Evolutionary conservation across 1,140 invertebrate species (phyloP), one percentile per base, ranked within the genome.

Genomic region (Thalassaphorura encarpata): DNA sequence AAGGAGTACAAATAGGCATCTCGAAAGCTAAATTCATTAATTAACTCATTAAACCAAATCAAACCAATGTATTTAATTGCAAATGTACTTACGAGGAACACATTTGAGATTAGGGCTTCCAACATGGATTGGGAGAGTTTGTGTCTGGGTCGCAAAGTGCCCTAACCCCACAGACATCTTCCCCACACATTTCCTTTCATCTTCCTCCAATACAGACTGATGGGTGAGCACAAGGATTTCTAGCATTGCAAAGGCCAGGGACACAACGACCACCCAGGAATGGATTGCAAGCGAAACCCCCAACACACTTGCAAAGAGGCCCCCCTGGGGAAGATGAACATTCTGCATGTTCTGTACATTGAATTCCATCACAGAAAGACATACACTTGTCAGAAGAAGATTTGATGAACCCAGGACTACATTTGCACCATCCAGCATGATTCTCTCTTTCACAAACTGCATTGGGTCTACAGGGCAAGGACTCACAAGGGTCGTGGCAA

Each of bases 21-120:
- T 78, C 73, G 60, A 88, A 78, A 11, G 88, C 84, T 87, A 26
- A n/a, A 28, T 24, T n/a, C n/a, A n/a, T n/a, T n/a, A n/a, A n/a
- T n/a, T n/a, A n/a, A n/a, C n/a, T n/a, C n/a, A n/a, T n/a, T n/a
- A n/a, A n/a, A n/a, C n/a, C n/a, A n/a, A n/a, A n/a, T n/a, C n/a
- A n/a, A n/a, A n/a, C n/a, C n/a, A n/a, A n/a, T n/a, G n/a, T n/a
- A n/a, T n/a, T n/a, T n/a, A n/a, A n/a, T n/a, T n/a, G n/a, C n/a
- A n/a, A 5, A 31, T 11, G 4, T 23, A 84, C 84, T 85, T 79
- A 87, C 85, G 88, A 68, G 89, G 89, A 80, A 92, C 89, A 68
- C 89, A 93, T 23, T 92, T 75, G 8, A 90, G 72, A 66, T 89
- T 83, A 1, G 89, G 87, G 72, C 91, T 89, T 62, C 89, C 89